Base-by-base conservation (phyloP, 2,113 vertebrate species). In the Pseudopipra pipra region DNA sequence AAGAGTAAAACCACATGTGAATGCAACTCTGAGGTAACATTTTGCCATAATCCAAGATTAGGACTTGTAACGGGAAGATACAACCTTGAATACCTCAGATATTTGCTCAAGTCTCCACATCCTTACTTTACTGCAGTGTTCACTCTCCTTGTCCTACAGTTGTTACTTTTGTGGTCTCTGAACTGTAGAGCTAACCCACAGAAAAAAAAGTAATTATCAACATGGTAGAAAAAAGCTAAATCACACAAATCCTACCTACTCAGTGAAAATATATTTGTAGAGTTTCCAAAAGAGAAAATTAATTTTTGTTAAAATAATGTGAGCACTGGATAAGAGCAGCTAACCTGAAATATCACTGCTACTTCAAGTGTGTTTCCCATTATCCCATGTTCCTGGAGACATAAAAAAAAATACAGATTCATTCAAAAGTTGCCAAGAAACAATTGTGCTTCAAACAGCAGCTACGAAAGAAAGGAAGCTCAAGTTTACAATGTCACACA, bases 191-290 rank as follows among this genome's bases (percentile, higher is more conserved):
- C 8, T 56, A 65, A 76, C 9, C 3, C 14, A 65, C 8, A 47
- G 25, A 54, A 75, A 51, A 7, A 81, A 87, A 87, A 79, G n/a
- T 27, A 76, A 70, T 5, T 28, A 7, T 19, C 39, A 88, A 43
- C 12, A 43, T 1, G 2, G n/a, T 39, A 54, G 9, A 74, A 7
- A 55, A 80, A 80, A 72, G 17, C 17, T 51, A 55, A 72, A 59
- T 68, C 4, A 7, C 17, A 56, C 23, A 71, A 61, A 5, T 6
- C 0, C 1, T 9, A 9, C 2, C 0, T 9, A 9, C 2, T 0
- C 35, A 51, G 9, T 17, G 8, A 3, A 51, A 23, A 44, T 19
- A 14, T n/a, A 46, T 65, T 80, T 68, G 30, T 12, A 44, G 17
- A 3, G 9, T 44, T 90, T 79, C 24, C 52, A 87, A 73, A 85